These are phyloP conservation scores for Verasper variegatus DNA, from an alignment of 2,113 vertebrate species.

Conservation along the genomic window DNA sequence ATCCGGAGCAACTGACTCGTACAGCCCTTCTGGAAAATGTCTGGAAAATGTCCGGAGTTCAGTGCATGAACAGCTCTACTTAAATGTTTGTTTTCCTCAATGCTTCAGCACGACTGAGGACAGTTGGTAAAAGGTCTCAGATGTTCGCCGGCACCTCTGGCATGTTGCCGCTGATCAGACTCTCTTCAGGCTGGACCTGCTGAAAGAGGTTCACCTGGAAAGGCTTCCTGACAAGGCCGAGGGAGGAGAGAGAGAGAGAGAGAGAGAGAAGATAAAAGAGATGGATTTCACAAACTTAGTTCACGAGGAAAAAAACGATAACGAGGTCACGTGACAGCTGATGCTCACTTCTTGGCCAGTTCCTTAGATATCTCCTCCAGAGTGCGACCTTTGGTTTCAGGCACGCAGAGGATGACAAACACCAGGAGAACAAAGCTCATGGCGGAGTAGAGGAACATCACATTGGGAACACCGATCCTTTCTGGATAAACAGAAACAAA, in stretches of 20 bases:
- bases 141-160: neutral
- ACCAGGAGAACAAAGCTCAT: constrained; percentile 90
- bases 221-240: constrained; percentile 67
- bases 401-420: constrained; percentile 90
- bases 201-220: constrained; percentile 64
- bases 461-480: constrained; percentile 87
- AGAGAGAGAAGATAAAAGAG: neutral
- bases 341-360: constrained; percentile 89
- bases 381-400: constrained; percentile 91
- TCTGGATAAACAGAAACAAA: constrained; percentile 79
- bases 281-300: neutral
- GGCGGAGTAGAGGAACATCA: constrained; percentile 90
- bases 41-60: too few relatives aligned
- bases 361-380: constrained; percentile 95
- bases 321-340: neutral
- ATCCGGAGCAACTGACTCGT: too few relatives aligned
- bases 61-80: neutral
- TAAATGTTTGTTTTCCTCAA: neutral
- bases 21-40: too few relatives aligned
- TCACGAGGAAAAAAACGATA: neutral
- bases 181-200: constrained; percentile 42
- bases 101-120: neutral
- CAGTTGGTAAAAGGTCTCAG: constrained; percentile 5
- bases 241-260: neutral
- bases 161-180: constrained; percentile 20